Percentiles rank a stretch among this genome's conserved stretches.
phyloP scores from a whole-genome alignment of 2,797 vertebrate genomes.

The Melopsittacus undulatus region DNA sequence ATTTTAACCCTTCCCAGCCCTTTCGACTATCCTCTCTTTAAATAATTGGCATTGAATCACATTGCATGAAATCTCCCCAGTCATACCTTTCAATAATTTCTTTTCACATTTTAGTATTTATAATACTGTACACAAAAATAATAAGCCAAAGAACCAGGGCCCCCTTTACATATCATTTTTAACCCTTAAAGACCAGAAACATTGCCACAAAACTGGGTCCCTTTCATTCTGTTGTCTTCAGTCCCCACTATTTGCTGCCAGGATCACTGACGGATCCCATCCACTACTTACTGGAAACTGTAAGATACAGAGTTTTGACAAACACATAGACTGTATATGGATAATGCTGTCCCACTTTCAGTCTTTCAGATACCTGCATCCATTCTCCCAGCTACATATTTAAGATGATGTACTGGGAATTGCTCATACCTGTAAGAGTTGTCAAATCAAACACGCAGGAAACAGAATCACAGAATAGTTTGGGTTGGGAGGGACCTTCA shows the following conservation, averaged over 20 bases:
- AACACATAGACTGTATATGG: not conserved
- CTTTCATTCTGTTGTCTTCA: not conserved
- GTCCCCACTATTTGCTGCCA: not conserved
- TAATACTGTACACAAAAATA: not conserved
- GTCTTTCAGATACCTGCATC: not conserved
- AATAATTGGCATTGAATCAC: not conserved
- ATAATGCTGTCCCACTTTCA: not conserved
- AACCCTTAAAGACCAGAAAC: not conserved
- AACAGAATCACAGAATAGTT: not conserved
- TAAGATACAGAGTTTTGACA: not conserved
- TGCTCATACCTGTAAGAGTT: not conserved
- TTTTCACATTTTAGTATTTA: conserved; percentile 1
- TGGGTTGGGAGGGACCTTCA: not conserved
- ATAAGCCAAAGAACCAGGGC: not conserved
- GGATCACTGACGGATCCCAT: not conserved
- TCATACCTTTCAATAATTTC: not conserved
- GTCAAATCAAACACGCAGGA: not conserved
- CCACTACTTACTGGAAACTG: not conserved
- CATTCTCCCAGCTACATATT: not conserved
- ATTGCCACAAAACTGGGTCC: not conserved
- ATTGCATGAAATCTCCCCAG: not conserved
- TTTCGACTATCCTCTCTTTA: not conserved
- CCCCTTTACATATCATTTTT: not conserved
- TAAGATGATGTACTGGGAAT: not conserved
- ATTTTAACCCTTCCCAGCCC: conserved; percentile 59